Base-by-base conservation (phyloP, 2,888 invertebrate genomes). In the Volucella zonaria region DNA sequence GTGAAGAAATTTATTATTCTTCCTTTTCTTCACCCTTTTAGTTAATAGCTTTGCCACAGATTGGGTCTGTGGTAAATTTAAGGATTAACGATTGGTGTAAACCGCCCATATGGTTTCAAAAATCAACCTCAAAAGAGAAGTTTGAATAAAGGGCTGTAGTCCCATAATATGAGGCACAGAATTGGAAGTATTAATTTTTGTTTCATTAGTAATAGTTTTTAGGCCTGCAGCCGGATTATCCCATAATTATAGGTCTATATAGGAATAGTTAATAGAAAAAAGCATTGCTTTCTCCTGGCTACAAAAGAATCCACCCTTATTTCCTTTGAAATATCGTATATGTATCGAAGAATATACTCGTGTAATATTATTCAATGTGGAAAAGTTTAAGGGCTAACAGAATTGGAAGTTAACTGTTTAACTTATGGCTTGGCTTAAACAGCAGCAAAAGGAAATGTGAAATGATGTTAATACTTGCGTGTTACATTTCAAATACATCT, bases 201-300 rank as follows among this genome's bases (percentile, higher is more conserved):
- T 61, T 52, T 61, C 42, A 31, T 42, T 43, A 3, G 66, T 51
- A 45, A 23, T 58, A 31, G 47, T 40, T 47, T 66, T 23, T 31
- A 64, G 18, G 12, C 51, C 58, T 49, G 56, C 40, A 56, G 74
- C 64, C 42, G n/a, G 15, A 11, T 77, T 64, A 58, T 64, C 78
- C 62, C 49, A 15, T 78, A 78, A 78, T 78, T 78, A 56, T 42
- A 70, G 47, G 10, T 64, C 40, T 52, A 70, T n/a, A 47, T 42
- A 58, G 23, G 12, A 58, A 45, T 14, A 45, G 38, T 54, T 68
- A 54, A 61, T 49, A 64, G 56, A 49, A 56, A 54, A 11, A 56
- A 10, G 49, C 3, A 54, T 52, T 47, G 23, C 18, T 31, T 49
- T 71, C 9, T 54, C 14, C 52, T 11, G 18, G n/a, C 49, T 31